A percentile compares a stretch with the other conserved stretches of the same genome.
Evolutionary conservation across 2,113 vertebrate species (phyloP).

Genomic region (Patagioenas fasciata): DNA sequence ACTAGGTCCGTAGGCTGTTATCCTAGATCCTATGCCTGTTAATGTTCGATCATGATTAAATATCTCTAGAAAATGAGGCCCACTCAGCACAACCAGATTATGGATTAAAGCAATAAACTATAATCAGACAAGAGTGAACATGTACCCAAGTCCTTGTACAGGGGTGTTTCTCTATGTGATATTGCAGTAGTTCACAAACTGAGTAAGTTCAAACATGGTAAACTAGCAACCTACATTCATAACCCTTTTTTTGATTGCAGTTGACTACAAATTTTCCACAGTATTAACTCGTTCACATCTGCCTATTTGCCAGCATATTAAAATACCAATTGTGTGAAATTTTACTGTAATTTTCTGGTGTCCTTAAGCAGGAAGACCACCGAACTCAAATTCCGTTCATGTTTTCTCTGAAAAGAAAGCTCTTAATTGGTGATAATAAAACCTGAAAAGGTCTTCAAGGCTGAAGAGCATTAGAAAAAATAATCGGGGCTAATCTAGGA

Average conservation of each 20-base stretch:
- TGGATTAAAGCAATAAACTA: background rate
- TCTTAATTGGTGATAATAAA: background rate
- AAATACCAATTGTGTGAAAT: slow-evolving; percentile 1
- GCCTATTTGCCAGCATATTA: background rate
- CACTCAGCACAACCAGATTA: background rate
- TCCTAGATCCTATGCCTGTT: background rate
- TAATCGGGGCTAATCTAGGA: background rate
- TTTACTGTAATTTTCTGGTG: background rate
- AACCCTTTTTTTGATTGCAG: background rate
- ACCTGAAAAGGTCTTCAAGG: background rate
- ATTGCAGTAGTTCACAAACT: background rate
- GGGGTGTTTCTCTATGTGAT: background rate
- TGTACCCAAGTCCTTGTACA: background rate
- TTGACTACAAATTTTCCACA: background rate
- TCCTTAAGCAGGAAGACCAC: background rate
- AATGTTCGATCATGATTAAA: background rate
- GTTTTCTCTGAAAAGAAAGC: background rate
- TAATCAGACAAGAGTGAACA: background rate
- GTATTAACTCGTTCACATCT: background rate
- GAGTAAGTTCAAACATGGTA: background rate
- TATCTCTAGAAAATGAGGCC: background rate
- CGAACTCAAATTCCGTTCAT: background rate
- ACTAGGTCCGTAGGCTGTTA: background rate
- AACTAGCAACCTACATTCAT: background rate
- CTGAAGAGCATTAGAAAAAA: background rate